Conservation (phyloP, 2,797 vertebrate genomes). For the Rhinoraja longicauda region DNA sequence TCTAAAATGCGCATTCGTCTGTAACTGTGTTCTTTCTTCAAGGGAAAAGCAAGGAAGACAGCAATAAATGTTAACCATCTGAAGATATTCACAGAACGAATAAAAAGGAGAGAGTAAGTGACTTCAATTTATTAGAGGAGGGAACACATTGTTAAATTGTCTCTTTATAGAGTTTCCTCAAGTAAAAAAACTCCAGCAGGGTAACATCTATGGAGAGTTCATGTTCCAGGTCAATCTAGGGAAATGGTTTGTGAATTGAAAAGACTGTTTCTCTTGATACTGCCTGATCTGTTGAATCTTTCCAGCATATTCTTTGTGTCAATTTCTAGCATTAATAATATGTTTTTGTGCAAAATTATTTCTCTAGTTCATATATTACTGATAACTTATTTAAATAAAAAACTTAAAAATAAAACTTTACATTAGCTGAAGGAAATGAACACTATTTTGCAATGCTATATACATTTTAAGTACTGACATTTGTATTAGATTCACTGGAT, state of each 20-base stretch:
- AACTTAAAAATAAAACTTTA: not conserved
- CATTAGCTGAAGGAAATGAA: not conserved
- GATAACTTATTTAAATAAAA: not conserved
- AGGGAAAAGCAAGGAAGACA: constrained; percentile 15
- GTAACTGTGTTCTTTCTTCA: not conserved
- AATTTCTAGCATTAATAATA: no score
- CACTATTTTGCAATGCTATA: not conserved
- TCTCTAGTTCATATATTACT: not conserved
- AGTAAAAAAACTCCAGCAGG: not conserved
- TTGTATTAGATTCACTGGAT: not conserved
- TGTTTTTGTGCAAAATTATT: not conserved
- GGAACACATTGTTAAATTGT: not conserved
- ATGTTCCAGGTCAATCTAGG: no score
- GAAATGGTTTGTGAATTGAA: no score
- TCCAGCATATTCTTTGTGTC: no score
- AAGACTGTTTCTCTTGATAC: no score
- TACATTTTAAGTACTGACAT: not conserved
- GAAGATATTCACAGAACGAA: constrained; percentile 18
- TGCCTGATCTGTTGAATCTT: no score
- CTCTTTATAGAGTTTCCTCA: not conserved
- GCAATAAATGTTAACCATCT: not conserved
- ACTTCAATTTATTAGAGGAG: not conserved
- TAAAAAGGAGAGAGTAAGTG: constrained; percentile 20
- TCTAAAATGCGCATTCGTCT: not conserved
- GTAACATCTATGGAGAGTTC: no score